A percentile compares a stretch with the other conserved stretches of the same genome.
Evolutionary conservation across 2,797 vertebrate genomes (phyloP).

Genomic region (Poecilia picta): DNA sequence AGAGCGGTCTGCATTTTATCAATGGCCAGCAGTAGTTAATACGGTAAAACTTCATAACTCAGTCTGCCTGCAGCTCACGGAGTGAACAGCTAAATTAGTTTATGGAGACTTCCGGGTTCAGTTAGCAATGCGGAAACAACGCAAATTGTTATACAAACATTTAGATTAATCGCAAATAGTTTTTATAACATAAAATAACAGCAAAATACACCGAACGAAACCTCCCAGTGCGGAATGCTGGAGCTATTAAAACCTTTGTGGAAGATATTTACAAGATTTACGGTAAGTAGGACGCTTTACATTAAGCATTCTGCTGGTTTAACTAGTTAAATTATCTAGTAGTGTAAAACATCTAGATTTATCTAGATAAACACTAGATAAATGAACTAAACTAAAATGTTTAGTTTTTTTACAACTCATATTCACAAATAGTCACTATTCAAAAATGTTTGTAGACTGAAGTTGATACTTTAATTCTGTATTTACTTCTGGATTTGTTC

Average conservation of each 20-base stretch:
- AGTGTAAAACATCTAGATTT: not conserved
- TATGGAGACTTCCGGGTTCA: not conserved
- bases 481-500: not conserved
- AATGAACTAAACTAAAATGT: too few species aligned
- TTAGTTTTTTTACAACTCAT: not conserved
- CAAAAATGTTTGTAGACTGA: not conserved
- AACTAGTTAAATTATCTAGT: not conserved
- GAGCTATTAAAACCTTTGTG: not conserved
- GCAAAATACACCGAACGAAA: not conserved
- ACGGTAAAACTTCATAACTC: constrained; percentile 36
- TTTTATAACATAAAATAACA: not conserved
- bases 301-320: not conserved
- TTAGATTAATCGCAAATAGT: not conserved
- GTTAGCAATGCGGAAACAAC: constrained; percentile 1
- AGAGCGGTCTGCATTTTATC: not conserved
- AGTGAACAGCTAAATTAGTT: constrained; percentile 22
- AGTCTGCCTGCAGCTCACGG: not conserved
- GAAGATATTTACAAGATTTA: not conserved
- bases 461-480: not conserved
- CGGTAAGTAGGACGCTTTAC: not conserved
- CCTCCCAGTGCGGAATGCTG: not conserved
- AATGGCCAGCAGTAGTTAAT: constrained; percentile 14
- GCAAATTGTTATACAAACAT: not conserved
- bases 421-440: not conserved
- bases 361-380: too few species aligned